These are phyloP conservation scores for Sanderia malayensis DNA, from an alignment of 30 jellyfish, hydroid and myxozoan species.

Conservation along the genomic window DNA sequence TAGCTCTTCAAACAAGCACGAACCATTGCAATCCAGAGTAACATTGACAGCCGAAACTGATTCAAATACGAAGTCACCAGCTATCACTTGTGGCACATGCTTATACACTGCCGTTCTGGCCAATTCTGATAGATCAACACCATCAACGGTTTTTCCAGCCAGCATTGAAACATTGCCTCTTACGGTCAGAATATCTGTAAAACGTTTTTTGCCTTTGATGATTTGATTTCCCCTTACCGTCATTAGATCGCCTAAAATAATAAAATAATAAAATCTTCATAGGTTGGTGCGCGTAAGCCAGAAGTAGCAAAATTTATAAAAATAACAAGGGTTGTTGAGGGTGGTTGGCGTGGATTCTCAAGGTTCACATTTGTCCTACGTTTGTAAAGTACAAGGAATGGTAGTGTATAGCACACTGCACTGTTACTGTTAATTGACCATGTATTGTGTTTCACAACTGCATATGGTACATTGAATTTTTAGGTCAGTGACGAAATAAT, in stretches of 20 bases:
- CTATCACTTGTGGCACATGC: conserved; percentile 44
- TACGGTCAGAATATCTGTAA: conserved; percentile 39
- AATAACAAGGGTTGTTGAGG: too few species aligned
- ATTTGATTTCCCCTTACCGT: conserved; percentile 42
- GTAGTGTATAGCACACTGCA: too few species aligned
- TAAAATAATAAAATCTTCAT: too few species aligned
- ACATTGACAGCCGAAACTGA: conserved; percentile 23
- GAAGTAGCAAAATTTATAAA: too few species aligned
- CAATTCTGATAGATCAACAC: conserved; percentile 77
- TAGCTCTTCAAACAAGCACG: conserved; percentile 36
- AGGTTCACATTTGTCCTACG: too few species aligned
- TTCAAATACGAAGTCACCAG: conserved; percentile 52
- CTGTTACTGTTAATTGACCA: too few species aligned
- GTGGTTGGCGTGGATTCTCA: too few species aligned
- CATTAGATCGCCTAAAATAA: conserved; percentile 73
- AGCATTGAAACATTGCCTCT: conserved; percentile 42
- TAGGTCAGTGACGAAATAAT: too few species aligned
- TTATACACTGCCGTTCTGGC: conserved; percentile 45
- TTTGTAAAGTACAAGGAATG: too few species aligned
- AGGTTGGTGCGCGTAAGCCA: too few species aligned
- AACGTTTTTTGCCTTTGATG: conserved; percentile 65
- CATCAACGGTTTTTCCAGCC: conserved; percentile 45
- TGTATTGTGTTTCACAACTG: too few species aligned
- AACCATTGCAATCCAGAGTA: conserved; percentile 17
- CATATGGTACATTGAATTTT: too few species aligned